phyloP scores from a whole-genome alignment of 1,140 invertebrate species.

The Archivesica marissinica region DNA sequence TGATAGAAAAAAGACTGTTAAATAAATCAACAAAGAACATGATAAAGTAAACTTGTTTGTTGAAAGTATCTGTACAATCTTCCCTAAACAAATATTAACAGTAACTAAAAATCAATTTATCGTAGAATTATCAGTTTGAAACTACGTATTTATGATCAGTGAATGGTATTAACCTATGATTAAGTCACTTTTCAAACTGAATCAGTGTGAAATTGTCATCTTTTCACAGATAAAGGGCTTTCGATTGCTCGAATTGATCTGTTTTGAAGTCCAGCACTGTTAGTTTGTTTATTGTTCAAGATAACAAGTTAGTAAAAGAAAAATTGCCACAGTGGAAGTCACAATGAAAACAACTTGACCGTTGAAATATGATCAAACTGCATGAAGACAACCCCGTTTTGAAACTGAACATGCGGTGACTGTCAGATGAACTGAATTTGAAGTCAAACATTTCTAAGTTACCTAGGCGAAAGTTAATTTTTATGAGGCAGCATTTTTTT shows the following conservation, averaged over 20 bases:
- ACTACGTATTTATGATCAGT: conserved; percentile 46
- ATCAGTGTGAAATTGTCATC: conserved; percentile 63
- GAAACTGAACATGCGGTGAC: conserved; percentile 11
- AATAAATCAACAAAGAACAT: conserved; percentile 26
- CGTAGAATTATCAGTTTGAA: conserved; percentile 40
- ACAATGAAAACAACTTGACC: conserved; percentile 18
- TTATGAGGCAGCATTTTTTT: too few relatives aligned
- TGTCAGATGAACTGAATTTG: not conserved
- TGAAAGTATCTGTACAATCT: conserved; percentile 25
- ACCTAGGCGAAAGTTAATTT: conserved; percentile 20
- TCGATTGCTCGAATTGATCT: conserved; percentile 28
- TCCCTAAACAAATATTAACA: conserved; percentile 40
- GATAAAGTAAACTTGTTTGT: conserved; percentile 49
- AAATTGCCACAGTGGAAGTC: conserved; percentile 32
- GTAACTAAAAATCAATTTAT: conserved; percentile 60
- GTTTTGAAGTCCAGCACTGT: conserved; percentile 22
- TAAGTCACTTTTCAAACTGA: conserved; percentile 50
- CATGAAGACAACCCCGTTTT: conserved; percentile 14
- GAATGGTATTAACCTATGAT: conserved; percentile 48
- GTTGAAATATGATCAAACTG: conserved; percentile 10
- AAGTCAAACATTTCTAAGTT: conserved; percentile 9
- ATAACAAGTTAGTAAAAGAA: conserved; percentile 51
- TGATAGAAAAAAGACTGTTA: too few relatives aligned
- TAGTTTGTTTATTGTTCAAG: conserved; percentile 52
- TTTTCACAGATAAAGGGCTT: conserved; percentile 64